Evolutionary conservation across 1,140 invertebrate species (phyloP).

Genomic region (Drosophila pruinosa): DNA sequence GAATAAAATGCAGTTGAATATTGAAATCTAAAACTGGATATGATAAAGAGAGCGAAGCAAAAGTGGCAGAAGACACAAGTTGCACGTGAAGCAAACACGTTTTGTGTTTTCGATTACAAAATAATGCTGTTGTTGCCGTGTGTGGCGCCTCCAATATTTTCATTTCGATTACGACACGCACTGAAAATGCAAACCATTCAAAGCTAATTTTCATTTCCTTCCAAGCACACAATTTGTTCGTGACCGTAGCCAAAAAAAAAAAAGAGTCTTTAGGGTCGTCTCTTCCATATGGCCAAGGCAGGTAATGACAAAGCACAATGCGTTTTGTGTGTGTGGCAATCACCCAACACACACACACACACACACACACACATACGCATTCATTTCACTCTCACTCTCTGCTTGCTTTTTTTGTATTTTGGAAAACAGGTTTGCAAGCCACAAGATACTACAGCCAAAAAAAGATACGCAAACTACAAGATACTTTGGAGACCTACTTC

Average conservation of each 20-base stretch:
- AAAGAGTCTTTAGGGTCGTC: constrained; percentile 34
- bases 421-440: constrained; percentile 60
- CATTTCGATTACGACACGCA: constrained; percentile 16
- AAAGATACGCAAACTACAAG: constrained; percentile 1
- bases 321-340: constrained; percentile 34
- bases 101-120: constrained; percentile 60
- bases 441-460: constrained; percentile 30
- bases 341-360: constrained; percentile 25
- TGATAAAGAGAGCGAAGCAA: neutral
- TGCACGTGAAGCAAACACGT: constrained; percentile 50
- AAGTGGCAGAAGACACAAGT: neutral
- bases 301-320: constrained; percentile 66
- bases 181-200: constrained; percentile 12
- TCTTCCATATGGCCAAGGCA: constrained; percentile 56
- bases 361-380: constrained; percentile 21
- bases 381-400: constrained; percentile 69
- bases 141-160: neutral
- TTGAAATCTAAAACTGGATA: constrained; percentile 13
- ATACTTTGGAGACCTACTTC: constrained; percentile 58
- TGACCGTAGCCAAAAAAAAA: constrained; percentile 39
- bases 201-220: constrained; percentile 66
- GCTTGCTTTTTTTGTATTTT: neutral
- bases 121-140: constrained; percentile 36
- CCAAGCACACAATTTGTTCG: constrained; percentile 34
- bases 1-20: constrained; percentile 24